These are phyloP conservation scores for Idaea aversata DNA, from an alignment of 2,888 invertebrate genomes.

Conservation along the genomic window DNA sequence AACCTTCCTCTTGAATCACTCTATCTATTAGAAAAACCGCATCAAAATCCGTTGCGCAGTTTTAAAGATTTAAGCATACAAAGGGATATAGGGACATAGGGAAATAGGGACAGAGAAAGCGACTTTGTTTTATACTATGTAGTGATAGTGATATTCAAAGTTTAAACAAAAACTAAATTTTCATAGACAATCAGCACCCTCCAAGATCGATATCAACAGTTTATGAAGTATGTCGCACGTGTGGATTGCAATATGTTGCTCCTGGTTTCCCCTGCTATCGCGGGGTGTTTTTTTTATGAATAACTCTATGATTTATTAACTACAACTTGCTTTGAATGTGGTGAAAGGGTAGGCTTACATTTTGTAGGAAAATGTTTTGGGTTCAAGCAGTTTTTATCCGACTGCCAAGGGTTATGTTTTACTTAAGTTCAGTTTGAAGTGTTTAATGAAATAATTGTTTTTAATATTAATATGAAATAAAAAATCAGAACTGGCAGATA, in stretches of 20 bases:
- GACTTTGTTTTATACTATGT: no score
- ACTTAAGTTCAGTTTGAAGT: no score
- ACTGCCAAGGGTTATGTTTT: no score
- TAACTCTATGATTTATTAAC: slow-evolving; percentile 77
- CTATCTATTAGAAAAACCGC: no score
- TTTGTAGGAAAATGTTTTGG: not conserved
- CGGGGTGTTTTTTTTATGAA: slow-evolving; percentile 74
- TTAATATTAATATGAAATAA: no score
- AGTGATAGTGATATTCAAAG: slow-evolving; percentile 2
- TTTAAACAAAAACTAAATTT: slow-evolving; percentile 42
- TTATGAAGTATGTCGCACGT: slow-evolving; percentile 78
- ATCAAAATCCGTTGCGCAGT: no score
- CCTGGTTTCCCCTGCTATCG: slow-evolving; percentile 11
- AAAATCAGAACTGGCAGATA: no score
- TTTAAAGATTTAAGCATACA: no score
- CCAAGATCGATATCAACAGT: slow-evolving; percentile 67
- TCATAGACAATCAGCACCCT: slow-evolving; percentile 66
- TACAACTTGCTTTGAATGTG: slow-evolving; percentile 26
- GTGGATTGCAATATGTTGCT: slow-evolving; percentile 71
- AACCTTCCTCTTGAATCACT: no score
- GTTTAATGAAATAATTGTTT: no score
- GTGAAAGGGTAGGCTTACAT: slow-evolving; percentile 2
- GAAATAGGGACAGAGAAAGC: no score
- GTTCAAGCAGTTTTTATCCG: not conserved
- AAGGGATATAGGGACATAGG: no score